Evolutionary conservation across 1,140 invertebrate species (phyloP).

Genomic region (Vollenhovia emeryi): DNA sequence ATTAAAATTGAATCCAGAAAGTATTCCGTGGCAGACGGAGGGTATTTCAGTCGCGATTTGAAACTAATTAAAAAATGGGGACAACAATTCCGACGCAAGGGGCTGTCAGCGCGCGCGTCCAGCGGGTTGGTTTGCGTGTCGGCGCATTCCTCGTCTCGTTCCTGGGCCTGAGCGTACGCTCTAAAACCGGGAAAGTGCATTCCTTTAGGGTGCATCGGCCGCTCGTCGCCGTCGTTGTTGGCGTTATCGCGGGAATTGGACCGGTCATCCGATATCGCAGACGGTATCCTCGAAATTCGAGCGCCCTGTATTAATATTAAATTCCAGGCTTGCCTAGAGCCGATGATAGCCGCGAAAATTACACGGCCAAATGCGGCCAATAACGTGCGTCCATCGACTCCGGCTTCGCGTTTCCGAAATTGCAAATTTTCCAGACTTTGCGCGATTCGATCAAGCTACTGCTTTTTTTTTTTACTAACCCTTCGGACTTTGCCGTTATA

Average conservation of each 20-base stretch:
- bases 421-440: background rate
- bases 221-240: conserved; percentile 5
- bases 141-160: background rate
- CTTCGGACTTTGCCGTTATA: background rate
- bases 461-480: background rate
- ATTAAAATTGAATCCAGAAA: conserved; percentile 8
- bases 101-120: background rate
- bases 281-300: conserved; percentile 72
- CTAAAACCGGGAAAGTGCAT: conserved; percentile 18
- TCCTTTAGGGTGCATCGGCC: background rate
- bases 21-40: background rate
- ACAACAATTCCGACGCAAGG: background rate
- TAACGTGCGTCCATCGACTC: background rate
- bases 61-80: conserved; percentile 41
- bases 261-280: conserved; percentile 68
- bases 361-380: conserved; percentile 27
- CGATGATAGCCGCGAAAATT: conserved; percentile 35
- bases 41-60: background rate
- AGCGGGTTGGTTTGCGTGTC: background rate
- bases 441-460: background rate
- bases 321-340: conserved; percentile 53
- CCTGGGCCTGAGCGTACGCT: background rate
- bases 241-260: conserved; percentile 62
- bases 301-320: conserved; percentile 72
- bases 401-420: background rate